phyloP scores from a whole-genome alignment of 2,888 invertebrate genomes.

The Sympetrum striolatum region DNA sequence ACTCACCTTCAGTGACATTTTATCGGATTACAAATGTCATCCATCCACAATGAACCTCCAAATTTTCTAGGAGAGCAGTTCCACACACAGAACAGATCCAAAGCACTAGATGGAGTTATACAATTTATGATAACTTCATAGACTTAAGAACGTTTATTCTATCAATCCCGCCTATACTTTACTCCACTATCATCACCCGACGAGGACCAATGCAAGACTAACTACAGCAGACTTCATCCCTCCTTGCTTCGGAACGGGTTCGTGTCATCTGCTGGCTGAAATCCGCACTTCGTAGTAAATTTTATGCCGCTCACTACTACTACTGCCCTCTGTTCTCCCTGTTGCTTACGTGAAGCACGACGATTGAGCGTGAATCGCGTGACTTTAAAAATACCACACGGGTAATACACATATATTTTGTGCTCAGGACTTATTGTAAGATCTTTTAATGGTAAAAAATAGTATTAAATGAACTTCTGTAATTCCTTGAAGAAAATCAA shows the following conservation, averaged over 20 bases:
- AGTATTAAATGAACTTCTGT: too few relatives aligned
- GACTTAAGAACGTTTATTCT: not conserved
- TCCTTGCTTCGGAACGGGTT: not conserved
- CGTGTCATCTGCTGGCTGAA: not conserved
- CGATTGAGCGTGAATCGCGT: too few relatives aligned
- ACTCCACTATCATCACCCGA: not conserved
- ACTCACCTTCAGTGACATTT: constrained; percentile 36
- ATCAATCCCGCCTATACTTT: not conserved
- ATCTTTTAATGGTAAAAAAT: not conserved
- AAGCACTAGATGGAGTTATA: not conserved
- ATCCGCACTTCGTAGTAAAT: not conserved
- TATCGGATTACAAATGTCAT: constrained; percentile 6
- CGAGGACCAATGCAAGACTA: not conserved
- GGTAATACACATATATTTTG: not conserved
- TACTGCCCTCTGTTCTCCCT: not conserved
- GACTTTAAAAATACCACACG: too few relatives aligned
- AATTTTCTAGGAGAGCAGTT: not conserved
- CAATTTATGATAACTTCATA: not conserved
- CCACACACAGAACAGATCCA: not conserved
- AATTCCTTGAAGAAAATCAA: not conserved
- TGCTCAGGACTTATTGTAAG: not conserved
- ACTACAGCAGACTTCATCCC: not conserved
- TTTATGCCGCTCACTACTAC: not conserved
- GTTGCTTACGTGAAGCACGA: not conserved
- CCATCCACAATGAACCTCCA: not conserved